phyloP scores from a whole-genome alignment of 1,140 invertebrate genomes.

The Dinoponera quadriceps region DNA sequence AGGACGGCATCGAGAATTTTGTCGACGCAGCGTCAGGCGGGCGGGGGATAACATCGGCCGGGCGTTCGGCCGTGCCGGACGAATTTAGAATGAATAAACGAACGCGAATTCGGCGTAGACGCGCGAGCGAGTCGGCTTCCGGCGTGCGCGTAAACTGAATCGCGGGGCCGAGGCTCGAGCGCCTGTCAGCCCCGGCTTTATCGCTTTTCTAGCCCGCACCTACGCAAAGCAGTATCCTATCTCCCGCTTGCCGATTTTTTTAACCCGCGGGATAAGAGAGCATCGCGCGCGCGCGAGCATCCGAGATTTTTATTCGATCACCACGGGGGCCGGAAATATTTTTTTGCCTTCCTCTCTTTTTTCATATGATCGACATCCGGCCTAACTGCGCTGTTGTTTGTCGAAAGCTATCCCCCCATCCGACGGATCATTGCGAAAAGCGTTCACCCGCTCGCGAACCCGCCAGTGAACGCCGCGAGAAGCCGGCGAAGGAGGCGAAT shows the following conservation, averaged over 20 bases:
- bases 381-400: slow-evolving; percentile 32
- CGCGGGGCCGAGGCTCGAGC: slow-evolving; percentile 19
- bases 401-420: slow-evolving; percentile 6
- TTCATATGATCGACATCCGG: slow-evolving; percentile 16
- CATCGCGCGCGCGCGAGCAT: not conserved
- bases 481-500: not conserved
- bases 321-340: slow-evolving; percentile 30
- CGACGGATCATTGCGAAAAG: not conserved
- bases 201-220: slow-evolving; percentile 27
- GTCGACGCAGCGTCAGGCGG: slow-evolving; percentile 20
- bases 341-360: not conserved
- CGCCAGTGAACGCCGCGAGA: not conserved
- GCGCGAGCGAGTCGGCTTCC: slow-evolving; percentile 16
- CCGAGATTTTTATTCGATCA: slow-evolving; percentile 57
- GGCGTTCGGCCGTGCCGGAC: slow-evolving; percentile 39
- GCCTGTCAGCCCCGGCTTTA: slow-evolving; percentile 32
- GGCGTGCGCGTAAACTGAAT: slow-evolving; percentile 44
- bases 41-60: slow-evolving; percentile 26
- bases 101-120: slow-evolving; percentile 30
- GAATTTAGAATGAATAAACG: slow-evolving; percentile 59
- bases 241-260: slow-evolving; percentile 48
- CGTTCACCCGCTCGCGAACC: slow-evolving; percentile 7
- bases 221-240: slow-evolving; percentile 20
- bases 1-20: slow-evolving; percentile 48
- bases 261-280: slow-evolving; percentile 41